A percentile compares a stretch with the other conserved stretches of the same genome.
These are phyloP conservation scores for Rallus crepitans DNA, from an alignment of 2,797 vertebrate species.

Conservation along the genomic window DNA sequence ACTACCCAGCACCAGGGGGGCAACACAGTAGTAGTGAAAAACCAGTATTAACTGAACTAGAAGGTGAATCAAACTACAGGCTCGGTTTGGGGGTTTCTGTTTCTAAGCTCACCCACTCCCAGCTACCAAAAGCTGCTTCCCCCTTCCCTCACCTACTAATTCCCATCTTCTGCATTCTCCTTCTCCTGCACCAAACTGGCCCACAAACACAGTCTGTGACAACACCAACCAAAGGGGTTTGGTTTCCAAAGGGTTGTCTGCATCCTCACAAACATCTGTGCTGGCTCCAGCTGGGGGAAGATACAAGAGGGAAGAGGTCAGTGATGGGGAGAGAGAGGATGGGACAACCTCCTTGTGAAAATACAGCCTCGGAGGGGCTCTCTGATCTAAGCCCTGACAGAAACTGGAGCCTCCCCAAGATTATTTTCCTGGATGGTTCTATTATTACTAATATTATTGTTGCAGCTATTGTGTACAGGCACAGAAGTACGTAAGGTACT, in stretches of 20 bases:
- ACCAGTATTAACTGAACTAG: neutral
- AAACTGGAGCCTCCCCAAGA: neutral
- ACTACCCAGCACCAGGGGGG: neutral
- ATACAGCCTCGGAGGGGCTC: neutral
- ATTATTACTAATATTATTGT: neutral
- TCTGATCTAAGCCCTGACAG: neutral
- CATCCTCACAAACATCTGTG: neutral
- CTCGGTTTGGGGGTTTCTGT: neutral
- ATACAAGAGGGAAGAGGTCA: neutral
- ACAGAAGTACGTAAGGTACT: neutral
- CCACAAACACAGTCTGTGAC: neutral
- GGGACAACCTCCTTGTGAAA: neutral
- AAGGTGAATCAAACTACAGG: neutral
- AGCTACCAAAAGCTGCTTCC: neutral
- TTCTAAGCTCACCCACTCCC: neutral
- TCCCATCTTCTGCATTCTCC: neutral
- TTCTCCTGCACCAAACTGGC: neutral
- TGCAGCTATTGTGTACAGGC: neutral
- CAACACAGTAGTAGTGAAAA: neutral
- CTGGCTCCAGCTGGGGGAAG: neutral
- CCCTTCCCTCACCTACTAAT: neutral
- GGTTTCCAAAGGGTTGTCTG: neutral
- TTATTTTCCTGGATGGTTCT: neutral
- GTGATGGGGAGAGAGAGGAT: neutral
- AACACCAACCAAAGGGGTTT: neutral